Evolutionary conservation across 2,888 invertebrate species (phyloP), one percentile per base, ranked within the genome.

Genomic region (Lepidocyrtoides sp.): DNA sequence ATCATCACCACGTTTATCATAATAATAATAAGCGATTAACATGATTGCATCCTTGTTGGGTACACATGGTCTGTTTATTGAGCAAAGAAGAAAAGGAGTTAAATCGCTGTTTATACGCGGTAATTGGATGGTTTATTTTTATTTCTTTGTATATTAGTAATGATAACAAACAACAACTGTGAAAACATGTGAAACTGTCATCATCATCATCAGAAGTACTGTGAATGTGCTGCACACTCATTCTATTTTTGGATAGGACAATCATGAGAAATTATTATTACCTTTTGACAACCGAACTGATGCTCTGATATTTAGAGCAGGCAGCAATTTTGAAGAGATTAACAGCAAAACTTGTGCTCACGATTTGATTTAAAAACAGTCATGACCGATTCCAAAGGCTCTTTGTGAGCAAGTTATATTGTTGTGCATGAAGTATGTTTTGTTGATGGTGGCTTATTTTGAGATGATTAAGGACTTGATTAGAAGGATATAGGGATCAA

Each of bases 101-200:
- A 72, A 83, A 75, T 75, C 44, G 75, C 60, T 32, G 32, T 60
- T 66, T 89, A 48, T 82, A 10, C 57, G 26, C 17, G 26, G 77
- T 90, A 91, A 91, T 91, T 85, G 91, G 66, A 48, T 81, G 66
- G 91, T 86, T 91, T 91, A 91, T 91, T 86, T 90, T 86, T 85
- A 85, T 91, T 91, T 91, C 91, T 69, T 44, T 69, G 77, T 69
- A 79, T 69, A 85, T 81, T 79, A 85, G 90, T 85, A 41, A 85
- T 82, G n/a, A n/a, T n/a, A n/a, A n/a, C n/a, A n/a, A n/a, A n/a
- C n/a, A 44, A 85, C 63, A 79, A 86, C 75, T 79, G 72, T 32
- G 83, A 57, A 72, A 91, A 81, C 36, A 69, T 3, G 54, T 72
- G 63, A 75, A 84, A n/a, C n/a, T n/a, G n/a, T n/a, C n/a, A n/a